These are phyloP conservation scores for Plectropomus leopardus DNA, from an alignment of 2,113 vertebrate genomes.

Conservation along the genomic window DNA sequence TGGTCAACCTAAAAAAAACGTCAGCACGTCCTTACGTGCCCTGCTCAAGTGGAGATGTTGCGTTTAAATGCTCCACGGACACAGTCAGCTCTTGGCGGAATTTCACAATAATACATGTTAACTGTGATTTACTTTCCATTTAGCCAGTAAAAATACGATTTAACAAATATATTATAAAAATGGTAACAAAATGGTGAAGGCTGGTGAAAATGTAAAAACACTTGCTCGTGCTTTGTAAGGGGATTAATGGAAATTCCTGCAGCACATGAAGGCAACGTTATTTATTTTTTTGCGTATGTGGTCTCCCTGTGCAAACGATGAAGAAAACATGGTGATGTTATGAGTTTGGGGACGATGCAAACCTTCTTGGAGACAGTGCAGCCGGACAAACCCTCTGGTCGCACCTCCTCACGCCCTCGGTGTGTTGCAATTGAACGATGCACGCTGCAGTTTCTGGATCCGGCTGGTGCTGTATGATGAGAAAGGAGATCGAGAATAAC, in stretches of 20 bases:
- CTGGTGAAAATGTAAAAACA: not conserved
- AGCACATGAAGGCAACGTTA: conserved; percentile 25
- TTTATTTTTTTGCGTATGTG: conserved; percentile 45
- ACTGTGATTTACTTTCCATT: not conserved
- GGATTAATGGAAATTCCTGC: not conserved
- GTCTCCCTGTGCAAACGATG: conserved; percentile 28
- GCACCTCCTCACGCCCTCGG: not conserved
- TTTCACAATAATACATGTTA: not conserved
- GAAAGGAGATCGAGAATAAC: conserved; percentile 37
- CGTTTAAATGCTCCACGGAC: conserved; percentile 45
- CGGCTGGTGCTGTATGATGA: conserved; percentile 38
- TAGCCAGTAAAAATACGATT: too few relatives aligned
- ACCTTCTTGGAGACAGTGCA: not conserved
- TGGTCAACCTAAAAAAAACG: conserved; percentile 23
- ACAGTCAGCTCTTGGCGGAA: accelerated
- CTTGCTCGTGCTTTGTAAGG: not conserved
- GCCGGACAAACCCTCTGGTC: not conserved
- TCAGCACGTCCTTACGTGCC: conserved; percentile 60
- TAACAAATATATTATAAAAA: not conserved
- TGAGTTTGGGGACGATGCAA: conserved; percentile 43
- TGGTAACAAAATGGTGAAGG: not conserved
- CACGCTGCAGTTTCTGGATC: conserved; percentile 1
- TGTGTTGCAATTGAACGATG: not conserved
- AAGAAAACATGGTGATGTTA: conserved; percentile 56
- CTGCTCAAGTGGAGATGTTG: conserved; percentile 39